These are phyloP conservation scores for Microtus montanus DNA, from an alignment of 2,113 vertebrate species.

Conservation along the genomic window DNA sequence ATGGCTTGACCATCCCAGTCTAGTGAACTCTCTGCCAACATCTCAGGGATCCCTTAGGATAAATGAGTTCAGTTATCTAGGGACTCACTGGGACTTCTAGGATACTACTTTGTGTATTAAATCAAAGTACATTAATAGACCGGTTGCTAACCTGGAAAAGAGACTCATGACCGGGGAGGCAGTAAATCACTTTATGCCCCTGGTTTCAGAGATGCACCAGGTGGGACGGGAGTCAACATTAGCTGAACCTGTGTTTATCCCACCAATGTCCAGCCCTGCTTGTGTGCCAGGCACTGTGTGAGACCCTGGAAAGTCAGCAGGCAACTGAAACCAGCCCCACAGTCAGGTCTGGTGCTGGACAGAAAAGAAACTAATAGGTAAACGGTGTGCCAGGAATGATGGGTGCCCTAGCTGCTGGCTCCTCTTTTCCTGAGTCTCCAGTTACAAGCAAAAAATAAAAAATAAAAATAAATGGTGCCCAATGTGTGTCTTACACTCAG, in stretches of 20 bases:
- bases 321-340: background rate
- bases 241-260: background rate
- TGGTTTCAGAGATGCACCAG: background rate
- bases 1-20: background rate
- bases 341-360: background rate
- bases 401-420: background rate
- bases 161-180: background rate
- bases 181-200: background rate
- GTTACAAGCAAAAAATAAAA: background rate
- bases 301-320: background rate
- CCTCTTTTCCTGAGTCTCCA: background rate
- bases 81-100: background rate
- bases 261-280: background rate
- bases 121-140: background rate
- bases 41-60: constrained; percentile 30
- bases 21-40: background rate
- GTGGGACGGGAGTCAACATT: background rate
- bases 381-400: background rate
- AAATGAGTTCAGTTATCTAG: background rate
- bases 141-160: background rate
- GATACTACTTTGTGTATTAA: constrained; percentile 7
- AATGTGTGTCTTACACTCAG: background rate
- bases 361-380: background rate
- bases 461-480: background rate
- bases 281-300: background rate